phyloP scores from a whole-genome alignment of 2,113 vertebrate species.

The Xenus cinereus region DNA sequence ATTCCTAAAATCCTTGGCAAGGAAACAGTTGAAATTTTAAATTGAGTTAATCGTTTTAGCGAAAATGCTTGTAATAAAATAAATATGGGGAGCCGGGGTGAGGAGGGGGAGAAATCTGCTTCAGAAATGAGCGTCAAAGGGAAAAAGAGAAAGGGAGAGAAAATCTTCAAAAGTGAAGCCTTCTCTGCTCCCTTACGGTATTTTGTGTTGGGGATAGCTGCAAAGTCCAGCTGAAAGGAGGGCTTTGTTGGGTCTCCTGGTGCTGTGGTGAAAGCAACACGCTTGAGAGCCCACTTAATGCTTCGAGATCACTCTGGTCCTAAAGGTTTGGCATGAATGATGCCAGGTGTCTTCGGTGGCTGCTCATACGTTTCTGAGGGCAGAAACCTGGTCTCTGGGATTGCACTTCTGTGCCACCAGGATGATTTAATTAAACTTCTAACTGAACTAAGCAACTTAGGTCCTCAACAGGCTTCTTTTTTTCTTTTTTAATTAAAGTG shows the following conservation, averaged over 20 bases:
- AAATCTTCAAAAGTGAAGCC: not conserved
- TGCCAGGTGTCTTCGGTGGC: not conserved
- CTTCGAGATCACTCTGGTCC: not conserved
- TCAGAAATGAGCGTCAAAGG: slow-evolving; percentile 6
- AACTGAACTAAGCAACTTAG: not conserved
- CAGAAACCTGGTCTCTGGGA: not conserved
- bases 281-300: not conserved
- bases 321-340: not conserved
- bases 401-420: not conserved
- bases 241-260: not conserved
- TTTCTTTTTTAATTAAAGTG: not conserved
- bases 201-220: not conserved
- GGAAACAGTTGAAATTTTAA: slow-evolving; percentile 69
- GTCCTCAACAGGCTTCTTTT: not conserved
- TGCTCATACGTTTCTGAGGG: not conserved
- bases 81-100: slow-evolving; percentile 45
- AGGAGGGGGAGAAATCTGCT: not conserved
- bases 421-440: not conserved
- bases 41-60: slow-evolving; percentile 67
- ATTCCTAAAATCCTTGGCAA: slow-evolving; percentile 70
- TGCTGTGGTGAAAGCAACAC: not conserved
- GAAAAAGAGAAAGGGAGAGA: not conserved
- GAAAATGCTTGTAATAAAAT: slow-evolving; percentile 69
- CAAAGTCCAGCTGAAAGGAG: not conserved
- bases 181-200: not conserved